Conservation (phyloP, 2,113 vertebrate species). For the Lophotis ruficrista region DNA sequence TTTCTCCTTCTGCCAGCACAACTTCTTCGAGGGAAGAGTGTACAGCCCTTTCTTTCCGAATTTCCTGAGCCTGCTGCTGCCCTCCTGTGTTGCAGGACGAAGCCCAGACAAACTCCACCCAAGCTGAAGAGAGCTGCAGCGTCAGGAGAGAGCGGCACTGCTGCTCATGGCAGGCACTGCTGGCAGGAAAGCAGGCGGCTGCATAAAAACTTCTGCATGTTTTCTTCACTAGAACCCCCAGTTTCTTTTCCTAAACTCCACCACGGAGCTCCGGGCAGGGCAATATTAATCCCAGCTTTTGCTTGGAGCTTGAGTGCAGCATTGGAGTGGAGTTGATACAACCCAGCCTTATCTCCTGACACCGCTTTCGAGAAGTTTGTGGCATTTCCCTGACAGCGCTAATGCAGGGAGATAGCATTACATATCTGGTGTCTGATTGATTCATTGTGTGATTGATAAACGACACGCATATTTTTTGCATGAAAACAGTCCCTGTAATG, state of each 20-base stretch:
- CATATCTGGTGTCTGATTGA: conserved; percentile 22
- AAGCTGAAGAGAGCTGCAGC: background rate
- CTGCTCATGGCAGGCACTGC: background rate
- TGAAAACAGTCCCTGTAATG: conserved; percentile 35
- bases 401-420: conserved; percentile 8
- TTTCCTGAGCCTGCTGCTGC: background rate
- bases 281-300: background rate
- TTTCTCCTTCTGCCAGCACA: background rate
- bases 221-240: background rate
- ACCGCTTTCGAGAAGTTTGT: background rate
- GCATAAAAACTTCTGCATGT: background rate
- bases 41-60: background rate
- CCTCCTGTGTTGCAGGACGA: background rate
- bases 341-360: conserved; percentile 29
- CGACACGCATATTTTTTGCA: conserved; percentile 24
- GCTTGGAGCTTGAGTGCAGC: background rate
- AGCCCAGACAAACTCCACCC: background rate
- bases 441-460: conserved; percentile 61
- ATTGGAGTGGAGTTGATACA: background rate
- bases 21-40: background rate
- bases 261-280: background rate
- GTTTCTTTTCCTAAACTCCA: background rate
- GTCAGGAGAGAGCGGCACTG: background rate
- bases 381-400: background rate
- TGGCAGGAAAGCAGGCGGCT: background rate